Base-by-base conservation (phyloP, 2,113 vertebrate species). In the Vireo altiloquus region DNA sequence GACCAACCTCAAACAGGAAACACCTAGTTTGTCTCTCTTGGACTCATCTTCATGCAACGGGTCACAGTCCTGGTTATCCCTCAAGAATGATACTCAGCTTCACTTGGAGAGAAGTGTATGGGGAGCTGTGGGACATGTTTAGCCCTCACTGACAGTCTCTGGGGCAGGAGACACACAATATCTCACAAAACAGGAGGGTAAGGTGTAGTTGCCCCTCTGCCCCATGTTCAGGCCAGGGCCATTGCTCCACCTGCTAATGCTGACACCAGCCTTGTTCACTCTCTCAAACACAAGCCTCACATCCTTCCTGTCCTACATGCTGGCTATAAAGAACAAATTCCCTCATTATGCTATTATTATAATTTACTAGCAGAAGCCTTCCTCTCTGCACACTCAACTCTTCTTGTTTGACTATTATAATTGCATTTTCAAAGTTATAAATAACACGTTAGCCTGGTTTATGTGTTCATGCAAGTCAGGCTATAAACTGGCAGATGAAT, bases 391-490 rank as follows among this genome's bases (percentile, higher is more conserved):
- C 86, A 82, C 44, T 60, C 33, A 90, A 4, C 16, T 85, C 79
- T 80, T 89, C 71, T n/a, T 75, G 70, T 94, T 92, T 95, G 78
- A 91, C 82, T 89, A 28, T 75, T 87, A 90, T 89, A 97, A 93
- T 90, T 88, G 66, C 84, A 89, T 95, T 96, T 92, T 76, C 74
- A 68, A 77, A 94, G 91, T 87, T 84, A 96, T 90, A 95, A 96
- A 97, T 96, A 95, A 94, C 92, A 95, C 50, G n/a, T 97, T 95
- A 92, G 68, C 69, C 90, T 94, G 92, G 79, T 83, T 94, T 82
- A 95, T 97, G 76, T 94, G 90, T 89, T 96, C 87, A 76, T 84
- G 82, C 81, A 95, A 92, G 88, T 91, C 84, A 74, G 66, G 64
- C 68, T 90, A 53, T 88, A 94, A 92, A 80, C 59, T 90, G 90